phyloP scores from a whole-genome alignment of 2,113 vertebrate species.

The Lophius piscatorius region DNA sequence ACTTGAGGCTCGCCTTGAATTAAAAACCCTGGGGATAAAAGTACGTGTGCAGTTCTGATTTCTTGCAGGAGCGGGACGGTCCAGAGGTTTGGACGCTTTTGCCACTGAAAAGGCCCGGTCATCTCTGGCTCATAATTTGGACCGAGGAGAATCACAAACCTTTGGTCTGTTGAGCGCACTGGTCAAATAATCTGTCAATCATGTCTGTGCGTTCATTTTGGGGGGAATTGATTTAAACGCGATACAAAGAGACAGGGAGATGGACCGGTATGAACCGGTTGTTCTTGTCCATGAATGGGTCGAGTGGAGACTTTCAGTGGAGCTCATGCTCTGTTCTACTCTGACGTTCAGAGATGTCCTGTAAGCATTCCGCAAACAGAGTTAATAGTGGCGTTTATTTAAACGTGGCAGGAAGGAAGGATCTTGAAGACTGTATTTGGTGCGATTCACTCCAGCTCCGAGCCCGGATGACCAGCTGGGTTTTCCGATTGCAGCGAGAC shows the following conservation, averaged over 20 bases:
- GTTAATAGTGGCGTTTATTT: conserved; percentile 39
- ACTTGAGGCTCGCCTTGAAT: too few relatives aligned
- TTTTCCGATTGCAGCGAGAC: conserved; percentile 23
- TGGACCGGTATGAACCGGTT: conserved; percentile 23
- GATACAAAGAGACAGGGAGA: neutral
- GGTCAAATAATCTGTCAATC: too few relatives aligned
- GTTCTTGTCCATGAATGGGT: conserved; percentile 46
- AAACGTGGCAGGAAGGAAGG: conserved; percentile 61
- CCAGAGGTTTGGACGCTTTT: too few relatives aligned
- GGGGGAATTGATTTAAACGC: too few relatives aligned
- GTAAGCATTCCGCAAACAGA: conserved; percentile 9
- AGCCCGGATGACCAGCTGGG: conserved; percentile 59
- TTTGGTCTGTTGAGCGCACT: too few relatives aligned
- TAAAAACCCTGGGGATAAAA: too few relatives aligned
- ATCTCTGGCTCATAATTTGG: too few relatives aligned
- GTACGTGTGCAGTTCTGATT: too few relatives aligned
- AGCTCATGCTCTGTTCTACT: conserved; percentile 44
- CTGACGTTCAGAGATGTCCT: conserved; percentile 35
- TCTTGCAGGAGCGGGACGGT: too few relatives aligned
- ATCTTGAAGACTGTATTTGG: conserved; percentile 60
- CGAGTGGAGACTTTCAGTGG: conserved; percentile 42
- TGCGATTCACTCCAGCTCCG: conserved; percentile 34
- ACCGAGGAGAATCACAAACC: too few relatives aligned
- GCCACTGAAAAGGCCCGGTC: too few relatives aligned
- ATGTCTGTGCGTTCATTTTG: too few relatives aligned